Evolutionary conservation across 2,888 invertebrate species (phyloP).

Genomic region (Dusona sp.): DNA sequence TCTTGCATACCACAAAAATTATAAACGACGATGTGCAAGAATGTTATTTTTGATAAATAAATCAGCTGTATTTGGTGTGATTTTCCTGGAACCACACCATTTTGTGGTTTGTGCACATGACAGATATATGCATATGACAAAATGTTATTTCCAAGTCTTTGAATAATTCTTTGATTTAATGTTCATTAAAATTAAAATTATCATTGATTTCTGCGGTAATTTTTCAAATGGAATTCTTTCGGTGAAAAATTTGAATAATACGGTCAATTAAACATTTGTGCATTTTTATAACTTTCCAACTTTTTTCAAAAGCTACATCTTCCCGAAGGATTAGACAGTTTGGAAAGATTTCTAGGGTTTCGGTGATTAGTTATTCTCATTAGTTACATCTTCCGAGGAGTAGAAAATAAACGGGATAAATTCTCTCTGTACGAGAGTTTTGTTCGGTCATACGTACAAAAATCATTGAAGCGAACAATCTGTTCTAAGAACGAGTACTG

Average conservation of each 20-base stretch:
- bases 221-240: neutral
- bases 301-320: neutral
- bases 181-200: neutral
- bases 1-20: too few species aligned
- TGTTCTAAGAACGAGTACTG: slow-evolving; percentile 26
- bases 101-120: too few species aligned
- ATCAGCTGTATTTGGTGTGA: too few species aligned
- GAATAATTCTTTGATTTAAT: neutral
- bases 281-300: neutral
- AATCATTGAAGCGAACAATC: slow-evolving; percentile 24
- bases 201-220: neutral
- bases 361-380: slow-evolving; percentile 1
- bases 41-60: too few species aligned
- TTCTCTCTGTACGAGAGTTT: slow-evolving; percentile 15
- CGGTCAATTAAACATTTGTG: too few species aligned
- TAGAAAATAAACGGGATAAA: slow-evolving; percentile 7
- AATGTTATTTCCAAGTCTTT: too few species aligned
- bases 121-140: too few species aligned
- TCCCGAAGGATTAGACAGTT: neutral
- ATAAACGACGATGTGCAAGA: too few species aligned
- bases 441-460: slow-evolving; percentile 3
- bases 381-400: slow-evolving; percentile 13
- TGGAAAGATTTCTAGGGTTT: neutral
- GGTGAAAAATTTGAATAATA: too few species aligned
- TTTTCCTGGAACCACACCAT: too few species aligned